These are phyloP conservation scores for Streblospio benedicti DNA, from an alignment of 1,140 invertebrate species.

Conservation along the genomic window DNA sequence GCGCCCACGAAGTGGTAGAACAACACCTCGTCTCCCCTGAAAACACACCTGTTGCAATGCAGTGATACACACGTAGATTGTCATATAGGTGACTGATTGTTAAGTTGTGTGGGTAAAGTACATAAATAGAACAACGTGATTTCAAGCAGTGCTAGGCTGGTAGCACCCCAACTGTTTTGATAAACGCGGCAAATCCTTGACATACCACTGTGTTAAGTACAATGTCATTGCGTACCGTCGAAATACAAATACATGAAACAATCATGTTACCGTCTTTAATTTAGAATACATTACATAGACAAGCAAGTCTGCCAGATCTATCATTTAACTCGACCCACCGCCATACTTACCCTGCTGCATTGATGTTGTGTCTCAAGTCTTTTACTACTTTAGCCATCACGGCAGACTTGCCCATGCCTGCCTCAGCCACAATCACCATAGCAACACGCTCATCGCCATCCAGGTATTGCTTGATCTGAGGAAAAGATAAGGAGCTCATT, in stretches of 20 bases:
- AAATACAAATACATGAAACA: not conserved
- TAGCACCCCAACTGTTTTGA: no score
- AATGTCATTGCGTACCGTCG: not conserved
- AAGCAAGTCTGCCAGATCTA: not conserved
- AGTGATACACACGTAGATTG: no score
- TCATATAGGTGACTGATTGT: no score
- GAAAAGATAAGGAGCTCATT: no score
- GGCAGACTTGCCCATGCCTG: conserved; percentile 15
- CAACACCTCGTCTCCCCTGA: no score
- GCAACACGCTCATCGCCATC: not conserved
- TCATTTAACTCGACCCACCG: no score
- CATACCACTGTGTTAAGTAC: no score
- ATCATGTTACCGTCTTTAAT: not conserved
- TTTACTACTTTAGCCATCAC: conserved; percentile 13
- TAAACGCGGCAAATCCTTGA: no score
- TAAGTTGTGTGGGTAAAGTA: no score
- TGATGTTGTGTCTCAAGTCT: not conserved
- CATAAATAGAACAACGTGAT: no score
- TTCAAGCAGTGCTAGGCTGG: no score
- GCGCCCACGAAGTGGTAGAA: conserved; percentile 17
- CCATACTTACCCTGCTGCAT: not conserved
- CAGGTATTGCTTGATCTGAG: conserved; percentile 8
- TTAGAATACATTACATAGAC: not conserved
- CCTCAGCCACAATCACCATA: conserved; percentile 10
- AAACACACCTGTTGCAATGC: no score